Base-by-base conservation (phyloP, 1,140 invertebrate species). In the Drosophila ficusphila region DNA sequence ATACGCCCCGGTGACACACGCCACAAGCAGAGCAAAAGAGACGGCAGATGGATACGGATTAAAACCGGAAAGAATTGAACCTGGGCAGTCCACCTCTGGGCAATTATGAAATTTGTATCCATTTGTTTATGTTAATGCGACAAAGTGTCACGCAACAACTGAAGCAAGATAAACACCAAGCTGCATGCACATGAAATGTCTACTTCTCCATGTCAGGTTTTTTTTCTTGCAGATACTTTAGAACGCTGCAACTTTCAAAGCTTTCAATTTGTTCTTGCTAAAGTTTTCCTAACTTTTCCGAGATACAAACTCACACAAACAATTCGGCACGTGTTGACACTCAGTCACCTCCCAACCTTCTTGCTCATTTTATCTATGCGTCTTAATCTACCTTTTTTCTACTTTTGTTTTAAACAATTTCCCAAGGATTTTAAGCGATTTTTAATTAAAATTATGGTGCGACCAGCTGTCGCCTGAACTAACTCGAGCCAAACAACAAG, bases 251-350 rank as follows among this genome's bases (percentile, higher is more conserved):
- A 73, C 49, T 61, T 46, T 47, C 53, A 53, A 79, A 48, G 38
- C 57, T 65, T 65, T 74, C 57, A 70, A 67, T 65, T 65, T 79
- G 62, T 69, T 79, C 48, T 57, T 52, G 31, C 53, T 33, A 67
- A 82, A 79, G 38, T 36, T 79, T 85, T 33, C 14, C 16, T 60
- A 83, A 81, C 56, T 74, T 74, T 61, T 49, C 27, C 38, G 29
- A 65, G 67, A 56, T 46, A 34, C 36, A 49, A 39, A 25, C n/a
- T 64, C 53, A 60, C 38, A 57, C 71, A 64, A 53, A 85, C 51
- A 73, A 76, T 86, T 65, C 68, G 81, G 81, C 81, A 85, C 81
- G 81, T 86, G 81, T 88, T 86, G 82, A 86, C 81, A 88, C 81
- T 76, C 54, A 73, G 76, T 76, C 81, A 86, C 72, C 81, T 86